Conservation (phyloP, 2,797 vertebrate species). For the Eremophila alpestris region DNA sequence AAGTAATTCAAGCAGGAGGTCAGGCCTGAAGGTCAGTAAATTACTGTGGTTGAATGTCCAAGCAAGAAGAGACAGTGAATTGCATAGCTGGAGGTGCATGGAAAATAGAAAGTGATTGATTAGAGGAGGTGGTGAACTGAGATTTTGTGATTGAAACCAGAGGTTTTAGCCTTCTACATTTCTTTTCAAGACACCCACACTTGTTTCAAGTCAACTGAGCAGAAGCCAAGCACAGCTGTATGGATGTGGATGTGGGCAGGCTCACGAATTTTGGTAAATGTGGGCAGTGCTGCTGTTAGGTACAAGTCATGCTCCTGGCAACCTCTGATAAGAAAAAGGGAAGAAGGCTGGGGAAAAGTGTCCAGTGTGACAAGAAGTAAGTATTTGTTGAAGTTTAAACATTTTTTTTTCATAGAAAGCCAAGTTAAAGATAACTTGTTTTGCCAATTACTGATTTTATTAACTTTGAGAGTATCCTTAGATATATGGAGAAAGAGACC, state of each 20-base stretch:
- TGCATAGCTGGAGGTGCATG: background rate
- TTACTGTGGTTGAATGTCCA: background rate
- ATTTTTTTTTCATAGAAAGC: background rate
- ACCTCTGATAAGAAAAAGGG: background rate
- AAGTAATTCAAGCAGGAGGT: background rate
- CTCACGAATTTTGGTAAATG: background rate
- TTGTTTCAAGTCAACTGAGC: background rate
- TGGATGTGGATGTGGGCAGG: background rate
- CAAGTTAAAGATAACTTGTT: background rate
- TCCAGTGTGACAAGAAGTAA: background rate
- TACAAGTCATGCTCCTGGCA: background rate
- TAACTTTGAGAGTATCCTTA: conserved; percentile 29
- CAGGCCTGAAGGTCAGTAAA: background rate
- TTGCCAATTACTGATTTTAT: conserved; percentile 32
- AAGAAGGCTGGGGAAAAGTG: background rate
- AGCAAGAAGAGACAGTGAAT: background rate
- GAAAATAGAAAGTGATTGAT: background rate
- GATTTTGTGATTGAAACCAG: background rate
- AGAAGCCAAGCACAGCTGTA: background rate
- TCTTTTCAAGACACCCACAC: background rate
- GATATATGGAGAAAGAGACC: background rate
- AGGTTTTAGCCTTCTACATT: background rate
- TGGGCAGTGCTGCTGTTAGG: background rate
- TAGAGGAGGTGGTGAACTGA: background rate
- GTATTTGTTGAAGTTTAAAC: background rate